phyloP scores from a whole-genome alignment of 35 echinoderm and acorn worm genomes.

The Antedon bifida region DNA sequence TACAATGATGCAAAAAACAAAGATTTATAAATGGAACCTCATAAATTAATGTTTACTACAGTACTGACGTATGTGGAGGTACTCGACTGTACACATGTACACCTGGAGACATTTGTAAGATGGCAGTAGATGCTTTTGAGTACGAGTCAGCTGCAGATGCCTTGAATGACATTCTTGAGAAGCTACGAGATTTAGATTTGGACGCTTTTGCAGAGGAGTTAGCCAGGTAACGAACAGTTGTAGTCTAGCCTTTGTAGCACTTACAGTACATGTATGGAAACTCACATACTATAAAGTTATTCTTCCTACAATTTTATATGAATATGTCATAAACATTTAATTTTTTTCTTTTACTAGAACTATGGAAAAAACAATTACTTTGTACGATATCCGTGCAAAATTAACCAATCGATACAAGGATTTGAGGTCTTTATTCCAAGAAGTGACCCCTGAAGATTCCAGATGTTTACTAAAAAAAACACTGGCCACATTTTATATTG shows the following conservation, averaged over 20 bases:
- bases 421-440: constrained; percentile 46
- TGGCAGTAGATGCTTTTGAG: constrained; percentile 95
- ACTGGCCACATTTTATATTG: constrained; percentile 83
- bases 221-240: constrained; percentile 44
- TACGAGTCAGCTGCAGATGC: constrained; percentile 80
- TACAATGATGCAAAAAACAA: no score
- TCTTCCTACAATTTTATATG: no score
- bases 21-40: no score
- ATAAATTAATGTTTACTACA: constrained; percentile 9
- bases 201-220: constrained; percentile 98
- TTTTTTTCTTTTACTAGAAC: constrained; percentile 21
- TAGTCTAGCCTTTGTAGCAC: no score
- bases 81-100: constrained; percentile 83
- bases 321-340: no score
- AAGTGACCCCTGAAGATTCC: constrained; percentile 54
- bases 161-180: constrained; percentile 89
- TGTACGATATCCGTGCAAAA: constrained; percentile 92
- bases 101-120: constrained; percentile 96
- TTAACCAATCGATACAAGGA: constrained; percentile 93
- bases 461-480: constrained; percentile 84
- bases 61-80: constrained; percentile 87
- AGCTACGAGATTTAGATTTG: constrained; percentile 86
- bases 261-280: no score
- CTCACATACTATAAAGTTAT: background rate
- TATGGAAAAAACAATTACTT: constrained; percentile 90